A percentile compares a stretch with the other conserved stretches of the same genome.
phyloP scores from a whole-genome alignment of 37 sponge, comb jelly and placozoan species.

The Oscarella lobularis region DNA sequence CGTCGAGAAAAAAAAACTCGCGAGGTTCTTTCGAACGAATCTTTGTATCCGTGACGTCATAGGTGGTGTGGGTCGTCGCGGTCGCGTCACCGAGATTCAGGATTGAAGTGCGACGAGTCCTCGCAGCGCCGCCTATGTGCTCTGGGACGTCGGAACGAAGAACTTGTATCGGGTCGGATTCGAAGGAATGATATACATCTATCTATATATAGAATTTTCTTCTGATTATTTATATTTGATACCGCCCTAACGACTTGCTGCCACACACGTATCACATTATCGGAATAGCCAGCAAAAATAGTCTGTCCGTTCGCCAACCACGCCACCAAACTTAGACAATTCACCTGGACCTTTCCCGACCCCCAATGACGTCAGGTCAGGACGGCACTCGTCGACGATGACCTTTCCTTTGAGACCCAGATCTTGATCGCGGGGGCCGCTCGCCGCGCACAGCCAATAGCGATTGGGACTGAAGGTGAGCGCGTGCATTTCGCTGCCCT shows the following conservation, averaged over 20 bases:
- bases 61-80: constrained; percentile 58
- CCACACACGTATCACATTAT: constrained; percentile 84
- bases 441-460: constrained; percentile 97
- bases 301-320: constrained; percentile 98
- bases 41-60: too few relatives aligned
- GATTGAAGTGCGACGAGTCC: constrained; percentile 27
- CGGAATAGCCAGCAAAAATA: constrained; percentile 93
- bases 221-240: too few relatives aligned
- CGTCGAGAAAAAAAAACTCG: too few relatives aligned
- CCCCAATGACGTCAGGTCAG: constrained; percentile 36
- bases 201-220: too few relatives aligned
- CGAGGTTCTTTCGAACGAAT: too few relatives aligned
- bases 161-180: constrained; percentile 68
- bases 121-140: constrained; percentile 59
- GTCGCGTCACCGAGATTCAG: constrained; percentile 55
- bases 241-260: too few relatives aligned
- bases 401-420: constrained; percentile 98
- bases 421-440: constrained; percentile 80
- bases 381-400: constrained; percentile 78
- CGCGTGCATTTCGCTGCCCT: constrained; percentile 85
- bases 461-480: constrained; percentile 97
- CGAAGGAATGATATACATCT: constrained; percentile 74
- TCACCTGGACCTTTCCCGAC: constrained; percentile 23
- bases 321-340: constrained; percentile 78
- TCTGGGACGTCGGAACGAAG: constrained; percentile 53